Conservation (phyloP, 2,797 vertebrate genomes). For the Distichodus sexfasciatus region DNA sequence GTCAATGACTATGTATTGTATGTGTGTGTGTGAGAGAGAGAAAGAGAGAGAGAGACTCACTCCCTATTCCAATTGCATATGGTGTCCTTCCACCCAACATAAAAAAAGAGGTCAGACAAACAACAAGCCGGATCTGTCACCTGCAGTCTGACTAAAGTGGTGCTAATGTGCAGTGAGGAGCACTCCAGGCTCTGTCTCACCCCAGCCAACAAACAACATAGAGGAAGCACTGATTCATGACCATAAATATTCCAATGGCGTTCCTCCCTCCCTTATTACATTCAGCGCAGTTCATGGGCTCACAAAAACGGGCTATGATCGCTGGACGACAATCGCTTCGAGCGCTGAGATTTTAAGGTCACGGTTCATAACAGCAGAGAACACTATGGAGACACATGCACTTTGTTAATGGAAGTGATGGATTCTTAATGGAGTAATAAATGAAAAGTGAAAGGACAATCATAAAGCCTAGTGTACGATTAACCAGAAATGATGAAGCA, state of each 20-base stretch:
- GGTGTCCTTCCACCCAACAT: conserved; percentile 1
- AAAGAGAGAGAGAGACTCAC: not conserved
- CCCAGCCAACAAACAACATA: conserved; percentile 6
- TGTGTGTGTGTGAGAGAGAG: not conserved
- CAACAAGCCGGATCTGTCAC: conserved; percentile 22
- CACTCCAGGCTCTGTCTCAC: conserved; percentile 36
- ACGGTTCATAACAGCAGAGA: not conserved
- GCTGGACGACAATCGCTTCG: not conserved
- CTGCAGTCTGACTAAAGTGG: conserved; percentile 5
- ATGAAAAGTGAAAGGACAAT: not conserved
- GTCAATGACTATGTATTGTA: not conserved
- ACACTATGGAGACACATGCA: not conserved
- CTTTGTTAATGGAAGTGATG: not conserved
- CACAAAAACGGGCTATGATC: not conserved
- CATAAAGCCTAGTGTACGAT: conserved; percentile 1
- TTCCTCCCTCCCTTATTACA: not conserved
- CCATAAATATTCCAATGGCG: conserved; percentile 3
- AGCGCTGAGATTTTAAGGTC: not conserved
- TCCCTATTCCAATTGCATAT: conserved; percentile 9
- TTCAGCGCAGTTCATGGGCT: not conserved
- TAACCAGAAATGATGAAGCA: too few species aligned
- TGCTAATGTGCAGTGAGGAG: conserved; percentile 39
- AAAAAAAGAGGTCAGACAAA: conserved; percentile 33
- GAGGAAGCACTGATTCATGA: conserved; percentile 12
- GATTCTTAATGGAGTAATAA: not conserved